Evolutionary conservation across 2,113 vertebrate species (phyloP).

Genomic region (Columbina picui): DNA sequence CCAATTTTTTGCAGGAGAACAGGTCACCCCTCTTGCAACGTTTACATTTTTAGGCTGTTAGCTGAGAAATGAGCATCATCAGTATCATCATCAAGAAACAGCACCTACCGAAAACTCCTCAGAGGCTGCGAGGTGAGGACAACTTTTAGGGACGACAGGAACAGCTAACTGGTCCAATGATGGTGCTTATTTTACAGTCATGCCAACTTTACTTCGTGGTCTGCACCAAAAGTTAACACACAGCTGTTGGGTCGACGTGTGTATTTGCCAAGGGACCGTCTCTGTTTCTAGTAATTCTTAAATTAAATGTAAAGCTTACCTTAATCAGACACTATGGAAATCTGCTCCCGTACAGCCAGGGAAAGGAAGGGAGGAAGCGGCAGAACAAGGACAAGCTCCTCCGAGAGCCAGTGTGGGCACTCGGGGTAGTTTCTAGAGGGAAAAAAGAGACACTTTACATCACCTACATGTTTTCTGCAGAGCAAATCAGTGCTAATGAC

Average conservation of each 20-base stretch:
- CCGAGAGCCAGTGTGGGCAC: not conserved
- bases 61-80: not conserved
- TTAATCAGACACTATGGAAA: not conserved
- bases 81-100: not conserved
- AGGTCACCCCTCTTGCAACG: not conserved
- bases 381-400: not conserved
- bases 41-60: not conserved
- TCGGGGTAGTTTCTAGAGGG: not conserved
- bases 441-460: not conserved
- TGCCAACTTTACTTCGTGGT: not conserved
- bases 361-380: not conserved
- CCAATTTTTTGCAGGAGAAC: not conserved
- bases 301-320: not conserved
- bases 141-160: not conserved
- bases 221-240: not conserved
- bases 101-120: not conserved
- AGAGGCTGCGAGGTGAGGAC: not conserved
- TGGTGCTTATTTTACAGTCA: not conserved
- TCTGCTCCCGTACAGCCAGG: not conserved
- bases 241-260: not conserved
- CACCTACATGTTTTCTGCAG: not conserved
- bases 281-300: not conserved
- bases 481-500: not conserved
- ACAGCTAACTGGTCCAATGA: not conserved
- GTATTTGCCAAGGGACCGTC: not conserved